Percentiles rank a stretch among this genome's conserved stretches.
phyloP scores from a whole-genome alignment of 1,140 invertebrate species.

The Orius laevigatus region DNA sequence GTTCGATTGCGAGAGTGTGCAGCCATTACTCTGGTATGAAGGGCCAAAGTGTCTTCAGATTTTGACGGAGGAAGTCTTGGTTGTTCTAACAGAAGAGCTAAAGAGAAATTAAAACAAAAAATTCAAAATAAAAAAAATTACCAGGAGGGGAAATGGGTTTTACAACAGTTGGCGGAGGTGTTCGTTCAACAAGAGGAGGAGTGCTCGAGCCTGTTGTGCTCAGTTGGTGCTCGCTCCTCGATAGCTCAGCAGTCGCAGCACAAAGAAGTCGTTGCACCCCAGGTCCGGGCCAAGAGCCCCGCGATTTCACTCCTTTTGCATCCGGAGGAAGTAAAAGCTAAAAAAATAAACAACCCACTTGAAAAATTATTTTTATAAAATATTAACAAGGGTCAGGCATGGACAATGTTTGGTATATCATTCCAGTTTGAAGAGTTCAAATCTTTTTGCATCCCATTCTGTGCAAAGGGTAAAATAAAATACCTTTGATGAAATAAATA shows the following conservation, averaged over 20 bases:
- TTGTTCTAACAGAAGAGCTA: slow-evolving; percentile 12
- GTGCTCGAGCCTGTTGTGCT: slow-evolving; percentile 5
- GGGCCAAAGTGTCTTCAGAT: slow-evolving; percentile 55
- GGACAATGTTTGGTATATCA: too few species aligned
- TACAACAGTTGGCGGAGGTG: slow-evolving; percentile 10
- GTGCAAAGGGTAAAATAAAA: too few species aligned
- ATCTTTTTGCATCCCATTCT: too few species aligned
- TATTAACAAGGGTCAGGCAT: too few species aligned
- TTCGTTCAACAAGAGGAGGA: slow-evolving; percentile 9
- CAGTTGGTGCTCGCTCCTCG: slow-evolving; percentile 67
- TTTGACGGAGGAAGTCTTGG: slow-evolving; percentile 46
- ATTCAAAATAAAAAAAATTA: not conserved
- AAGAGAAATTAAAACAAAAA: not conserved
- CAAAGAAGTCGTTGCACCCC: slow-evolving; percentile 29
- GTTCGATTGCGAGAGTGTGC: slow-evolving; percentile 29
- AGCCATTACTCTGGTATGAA: slow-evolving; percentile 27
- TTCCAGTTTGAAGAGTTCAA: too few species aligned
- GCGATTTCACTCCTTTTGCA: slow-evolving; percentile 53
- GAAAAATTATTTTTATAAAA: not conserved
- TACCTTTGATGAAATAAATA: too few species aligned
- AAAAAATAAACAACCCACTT: slow-evolving; percentile 1
- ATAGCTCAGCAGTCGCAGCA: slow-evolving; percentile 48
- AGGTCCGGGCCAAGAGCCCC: slow-evolving; percentile 68
- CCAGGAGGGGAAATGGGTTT: slow-evolving; percentile 9
- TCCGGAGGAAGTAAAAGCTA: slow-evolving; percentile 51